Evolutionary conservation across 1,140 invertebrate species (phyloP).

Genomic region (Drosophila ohnishii): DNA sequence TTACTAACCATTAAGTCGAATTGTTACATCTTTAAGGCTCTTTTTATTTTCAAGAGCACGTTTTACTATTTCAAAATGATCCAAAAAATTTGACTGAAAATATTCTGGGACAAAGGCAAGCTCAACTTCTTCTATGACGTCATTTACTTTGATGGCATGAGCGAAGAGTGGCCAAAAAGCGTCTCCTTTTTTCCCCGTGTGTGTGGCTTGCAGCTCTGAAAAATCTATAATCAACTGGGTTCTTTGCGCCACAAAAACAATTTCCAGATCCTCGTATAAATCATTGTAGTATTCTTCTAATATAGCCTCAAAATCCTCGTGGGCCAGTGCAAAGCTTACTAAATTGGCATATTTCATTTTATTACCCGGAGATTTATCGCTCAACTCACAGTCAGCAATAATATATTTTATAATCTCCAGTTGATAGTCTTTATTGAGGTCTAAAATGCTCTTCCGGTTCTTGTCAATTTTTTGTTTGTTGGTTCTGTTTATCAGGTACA

Average conservation of each 20-base stretch:
- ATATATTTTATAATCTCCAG: no score
- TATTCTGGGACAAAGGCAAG: not conserved
- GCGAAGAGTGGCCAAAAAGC: not conserved
- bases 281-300: not conserved
- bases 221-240: not conserved
- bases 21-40: not conserved
- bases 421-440: no score
- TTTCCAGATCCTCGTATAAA: not conserved
- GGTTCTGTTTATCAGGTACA: no score
- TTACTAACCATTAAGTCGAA: not conserved
- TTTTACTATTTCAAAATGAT: not conserved
- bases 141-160: not conserved
- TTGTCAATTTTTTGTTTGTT: no score
- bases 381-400: no score
- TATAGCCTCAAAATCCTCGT: not conserved
- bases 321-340: not conserved
- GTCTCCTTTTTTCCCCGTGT: not conserved
- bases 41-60: not conserved
- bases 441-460: no score
- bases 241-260: not conserved
- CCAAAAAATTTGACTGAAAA: not conserved
- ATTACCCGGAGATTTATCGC: not conserved
- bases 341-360: not conserved
- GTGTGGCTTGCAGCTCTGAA: not conserved
- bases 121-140: accelerated